Conservation (phyloP, 2,113 vertebrate species). For the Callopanchax toddi region DNA sequence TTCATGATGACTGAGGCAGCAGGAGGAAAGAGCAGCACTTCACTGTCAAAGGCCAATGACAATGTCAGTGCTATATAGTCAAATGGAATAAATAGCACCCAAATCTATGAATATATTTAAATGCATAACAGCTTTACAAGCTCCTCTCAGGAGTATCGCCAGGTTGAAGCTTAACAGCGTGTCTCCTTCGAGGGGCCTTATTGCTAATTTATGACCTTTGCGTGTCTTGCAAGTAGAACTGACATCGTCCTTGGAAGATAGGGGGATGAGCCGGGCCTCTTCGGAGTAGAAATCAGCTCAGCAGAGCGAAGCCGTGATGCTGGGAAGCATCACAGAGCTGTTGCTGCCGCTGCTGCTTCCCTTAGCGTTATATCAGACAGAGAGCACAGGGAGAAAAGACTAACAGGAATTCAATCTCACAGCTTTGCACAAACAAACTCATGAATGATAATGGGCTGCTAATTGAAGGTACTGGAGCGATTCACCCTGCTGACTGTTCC, state of each 20-base stretch:
- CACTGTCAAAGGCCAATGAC: slow-evolving; percentile 16
- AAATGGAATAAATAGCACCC: slow-evolving; percentile 46
- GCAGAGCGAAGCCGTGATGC: slow-evolving; percentile 4
- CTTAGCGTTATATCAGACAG: slow-evolving; percentile 40
- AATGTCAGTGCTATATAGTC: slow-evolving; percentile 1
- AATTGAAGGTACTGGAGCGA: slow-evolving; percentile 71
- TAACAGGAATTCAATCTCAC: slow-evolving; percentile 62
- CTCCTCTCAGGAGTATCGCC: slow-evolving; percentile 38
- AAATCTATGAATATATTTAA: slow-evolving; percentile 55
- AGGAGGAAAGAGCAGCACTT: background rate
- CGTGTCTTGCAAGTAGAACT: slow-evolving; percentile 44
- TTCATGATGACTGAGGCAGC: slow-evolving; percentile 8
- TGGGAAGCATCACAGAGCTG: background rate
- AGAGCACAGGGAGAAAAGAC: slow-evolving; percentile 27
- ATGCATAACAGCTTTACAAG: slow-evolving; percentile 56
- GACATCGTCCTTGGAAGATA: slow-evolving; percentile 44
- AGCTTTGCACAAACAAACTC: slow-evolving; percentile 71
- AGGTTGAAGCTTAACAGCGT: slow-evolving; percentile 49
- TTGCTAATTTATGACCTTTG: slow-evolving; percentile 68
- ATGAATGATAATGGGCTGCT: slow-evolving; percentile 73
- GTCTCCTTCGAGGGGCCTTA: slow-evolving; percentile 46
- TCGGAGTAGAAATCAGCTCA: slow-evolving; percentile 34
- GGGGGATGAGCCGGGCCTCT: slow-evolving; percentile 34
- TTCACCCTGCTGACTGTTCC: slow-evolving; percentile 43
- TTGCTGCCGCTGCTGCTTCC: background rate